Evolutionary conservation across 2,113 vertebrate genomes (phyloP).

Genomic region (Eira barbara): DNA sequence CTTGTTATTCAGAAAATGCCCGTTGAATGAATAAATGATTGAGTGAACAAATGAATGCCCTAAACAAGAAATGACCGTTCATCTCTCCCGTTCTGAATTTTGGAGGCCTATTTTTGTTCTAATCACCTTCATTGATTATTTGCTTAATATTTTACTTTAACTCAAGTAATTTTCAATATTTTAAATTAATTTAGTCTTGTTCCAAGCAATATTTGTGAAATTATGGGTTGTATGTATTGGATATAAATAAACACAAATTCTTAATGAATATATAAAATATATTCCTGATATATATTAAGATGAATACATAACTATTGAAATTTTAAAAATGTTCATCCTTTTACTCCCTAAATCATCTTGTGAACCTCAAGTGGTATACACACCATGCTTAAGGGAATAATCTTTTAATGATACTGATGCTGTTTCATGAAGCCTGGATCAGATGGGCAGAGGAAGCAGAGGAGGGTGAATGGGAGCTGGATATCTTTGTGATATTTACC

Average conservation of each 20-base stretch:
- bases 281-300: conserved; percentile 14
- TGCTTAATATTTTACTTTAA: conserved; percentile 39
- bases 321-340: neutral
- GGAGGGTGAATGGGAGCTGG: neutral
- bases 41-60: neutral
- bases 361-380: neutral
- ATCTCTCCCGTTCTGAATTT: neutral
- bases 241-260: neutral
- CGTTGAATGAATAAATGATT: conserved; percentile 31
- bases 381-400: neutral
- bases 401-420: neutral
- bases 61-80: neutral
- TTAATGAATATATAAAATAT: neutral
- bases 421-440: neutral
- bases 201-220: conserved; percentile 41
- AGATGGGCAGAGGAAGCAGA: neutral
- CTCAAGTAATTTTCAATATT: conserved; percentile 29
- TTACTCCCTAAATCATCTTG: conserved; percentile 13
- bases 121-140: conserved; percentile 18
- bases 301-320: neutral
- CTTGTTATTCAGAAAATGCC: neutral
- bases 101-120: neutral
- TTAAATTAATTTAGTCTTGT: conserved; percentile 39
- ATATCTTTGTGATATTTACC: neutral
- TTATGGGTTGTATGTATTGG: neutral